Evolutionary conservation across 2,113 vertebrate genomes (phyloP).

Genomic region (Mirza zaza): DNA sequence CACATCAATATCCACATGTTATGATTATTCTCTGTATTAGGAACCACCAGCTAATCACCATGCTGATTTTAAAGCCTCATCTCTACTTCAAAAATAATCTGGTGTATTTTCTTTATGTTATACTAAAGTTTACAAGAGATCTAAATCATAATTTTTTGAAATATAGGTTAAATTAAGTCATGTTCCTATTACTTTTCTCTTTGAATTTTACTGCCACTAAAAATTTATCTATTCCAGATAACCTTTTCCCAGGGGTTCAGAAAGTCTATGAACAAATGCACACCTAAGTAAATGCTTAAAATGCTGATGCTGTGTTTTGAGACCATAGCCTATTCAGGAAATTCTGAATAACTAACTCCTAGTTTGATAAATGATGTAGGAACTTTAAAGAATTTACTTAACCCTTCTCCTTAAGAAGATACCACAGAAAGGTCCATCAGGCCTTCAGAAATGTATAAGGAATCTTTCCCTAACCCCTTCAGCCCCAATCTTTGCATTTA

Average conservation of each 20-base stretch:
- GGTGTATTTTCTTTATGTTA: not conserved
- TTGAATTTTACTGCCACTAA: not conserved
- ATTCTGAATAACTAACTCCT: not conserved
- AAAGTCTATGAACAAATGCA: not conserved
- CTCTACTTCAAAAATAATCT: not conserved
- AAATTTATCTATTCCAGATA: not conserved
- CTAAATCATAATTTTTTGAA: not conserved
- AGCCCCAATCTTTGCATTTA: not conserved
- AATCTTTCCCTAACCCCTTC: not conserved
- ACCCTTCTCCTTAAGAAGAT: not conserved
- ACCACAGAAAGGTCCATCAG: not conserved
- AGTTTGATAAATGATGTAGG: not conserved
- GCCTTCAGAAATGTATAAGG: not conserved
- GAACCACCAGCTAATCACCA: not conserved
- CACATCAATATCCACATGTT: not conserved
- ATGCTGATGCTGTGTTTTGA: not conserved
- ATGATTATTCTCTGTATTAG: not conserved
- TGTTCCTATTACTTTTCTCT: not conserved
- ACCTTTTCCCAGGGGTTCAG: not conserved
- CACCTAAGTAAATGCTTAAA: not conserved
- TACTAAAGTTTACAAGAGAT: not conserved
- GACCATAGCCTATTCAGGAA: not conserved
- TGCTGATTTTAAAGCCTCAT: conserved; percentile 1
- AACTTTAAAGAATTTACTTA: not conserved
- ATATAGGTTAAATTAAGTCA: not conserved